Percentiles rank a stretch among this genome's conserved stretches.
These are phyloP conservation scores for Argya squamiceps DNA, from an alignment of 2,797 vertebrate species.

Conservation along the genomic window DNA sequence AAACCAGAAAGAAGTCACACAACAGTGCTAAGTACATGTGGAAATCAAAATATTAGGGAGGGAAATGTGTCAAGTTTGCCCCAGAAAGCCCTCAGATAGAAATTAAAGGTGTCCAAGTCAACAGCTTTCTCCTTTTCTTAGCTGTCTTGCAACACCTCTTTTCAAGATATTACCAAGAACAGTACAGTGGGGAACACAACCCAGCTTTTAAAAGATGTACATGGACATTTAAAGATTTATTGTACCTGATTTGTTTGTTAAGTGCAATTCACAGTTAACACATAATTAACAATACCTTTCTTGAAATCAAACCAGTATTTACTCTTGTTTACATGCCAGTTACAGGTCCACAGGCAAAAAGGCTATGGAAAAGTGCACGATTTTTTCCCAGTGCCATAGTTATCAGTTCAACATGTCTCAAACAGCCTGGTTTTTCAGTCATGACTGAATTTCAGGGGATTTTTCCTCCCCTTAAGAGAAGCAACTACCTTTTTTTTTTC, in stretches of 20 bases:
- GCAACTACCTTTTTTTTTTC: not conserved
- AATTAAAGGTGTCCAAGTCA: not conserved
- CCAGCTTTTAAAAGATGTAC: not conserved
- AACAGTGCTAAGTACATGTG: not conserved
- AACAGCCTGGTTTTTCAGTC: not conserved
- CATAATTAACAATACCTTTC: not conserved
- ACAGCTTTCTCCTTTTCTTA: not conserved
- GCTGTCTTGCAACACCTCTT: not conserved
- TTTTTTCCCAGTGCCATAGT: not conserved
- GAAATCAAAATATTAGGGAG: not conserved
- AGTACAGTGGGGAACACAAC: not conserved
- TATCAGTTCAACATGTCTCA: not conserved
- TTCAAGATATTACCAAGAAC: not conserved
- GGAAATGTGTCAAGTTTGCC: not conserved
- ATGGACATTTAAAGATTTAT: not conserved
- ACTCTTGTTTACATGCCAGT: not conserved
- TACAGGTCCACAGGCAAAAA: not conserved
- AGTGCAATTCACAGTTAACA: not conserved
- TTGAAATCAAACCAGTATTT: not conserved
- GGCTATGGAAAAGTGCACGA: fast-evolving
- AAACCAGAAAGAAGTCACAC: not conserved
- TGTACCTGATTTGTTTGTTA: not conserved
- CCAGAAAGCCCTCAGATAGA: not conserved
- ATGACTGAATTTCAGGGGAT: not conserved
- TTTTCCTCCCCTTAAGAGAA: not conserved